These are phyloP conservation scores for Reticulitermes lucifugus DNA, from an alignment of 2,888 invertebrate genomes.

Conservation along the genomic window DNA sequence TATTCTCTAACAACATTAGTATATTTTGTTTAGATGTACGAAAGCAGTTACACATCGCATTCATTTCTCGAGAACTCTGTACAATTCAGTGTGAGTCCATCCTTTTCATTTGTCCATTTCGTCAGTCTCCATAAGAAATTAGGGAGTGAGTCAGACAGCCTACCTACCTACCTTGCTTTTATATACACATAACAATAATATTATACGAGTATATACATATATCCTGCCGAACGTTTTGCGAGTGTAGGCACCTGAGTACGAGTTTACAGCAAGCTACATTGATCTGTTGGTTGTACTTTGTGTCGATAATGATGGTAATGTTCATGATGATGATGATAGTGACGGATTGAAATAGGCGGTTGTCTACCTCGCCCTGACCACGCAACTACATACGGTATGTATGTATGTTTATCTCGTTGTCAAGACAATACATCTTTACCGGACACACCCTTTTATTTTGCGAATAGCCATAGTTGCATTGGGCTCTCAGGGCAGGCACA, in stretches of 20 bases:
- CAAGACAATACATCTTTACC: slow-evolving; percentile 40
- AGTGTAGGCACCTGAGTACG: neutral
- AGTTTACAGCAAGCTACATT: neutral
- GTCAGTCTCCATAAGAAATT: slow-evolving; percentile 39
- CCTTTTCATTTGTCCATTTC: slow-evolving; percentile 31
- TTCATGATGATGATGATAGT: slow-evolving; percentile 47
- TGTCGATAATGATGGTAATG: slow-evolving; percentile 44
- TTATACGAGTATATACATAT: neutral
- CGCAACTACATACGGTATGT: neutral
- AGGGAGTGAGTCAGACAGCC: slow-evolving; percentile 22
- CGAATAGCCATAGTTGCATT: neutral
- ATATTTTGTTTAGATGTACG: too few species aligned
- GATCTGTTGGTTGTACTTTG: neutral
- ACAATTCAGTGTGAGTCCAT: slow-evolving; percentile 38
- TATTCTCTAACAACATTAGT: too few species aligned
- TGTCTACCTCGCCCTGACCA: slow-evolving; percentile 38
- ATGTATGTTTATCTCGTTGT: slow-evolving; percentile 34
- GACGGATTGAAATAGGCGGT: slow-evolving; percentile 44
- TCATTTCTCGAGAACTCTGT: too few species aligned
- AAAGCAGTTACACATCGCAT: too few species aligned
- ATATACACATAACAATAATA: slow-evolving; percentile 28
- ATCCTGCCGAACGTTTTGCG: neutral
- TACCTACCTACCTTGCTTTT: neutral
- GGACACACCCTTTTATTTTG: slow-evolving; percentile 40
- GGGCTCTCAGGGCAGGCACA: too few species aligned